phyloP scores from a whole-genome alignment of 1,140 invertebrate species.

The Agrypnia vestita region DNA sequence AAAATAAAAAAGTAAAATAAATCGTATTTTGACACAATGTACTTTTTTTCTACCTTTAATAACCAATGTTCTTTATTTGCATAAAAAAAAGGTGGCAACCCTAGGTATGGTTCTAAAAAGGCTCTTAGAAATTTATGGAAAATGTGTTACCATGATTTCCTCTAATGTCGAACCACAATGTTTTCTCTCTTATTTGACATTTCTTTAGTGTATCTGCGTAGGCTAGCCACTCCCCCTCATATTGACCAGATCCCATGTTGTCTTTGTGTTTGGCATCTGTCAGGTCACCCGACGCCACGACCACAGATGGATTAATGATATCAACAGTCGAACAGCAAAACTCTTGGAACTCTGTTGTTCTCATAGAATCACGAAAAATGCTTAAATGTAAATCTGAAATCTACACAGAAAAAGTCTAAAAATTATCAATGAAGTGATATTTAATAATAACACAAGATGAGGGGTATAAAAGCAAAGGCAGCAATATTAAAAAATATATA shows the following conservation, averaged over 20 bases:
- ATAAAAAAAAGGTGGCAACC: too few relatives aligned
- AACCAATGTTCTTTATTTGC: too few relatives aligned
- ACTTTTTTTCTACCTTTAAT: too few relatives aligned
- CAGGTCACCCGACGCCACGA: constrained; percentile 90
- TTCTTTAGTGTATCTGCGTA: constrained; percentile 84
- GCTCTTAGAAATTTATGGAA: background rate
- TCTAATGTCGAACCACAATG: constrained; percentile 91
- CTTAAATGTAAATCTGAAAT: constrained; percentile 94
- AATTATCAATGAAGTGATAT: background rate
- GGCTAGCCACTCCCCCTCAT: constrained; percentile 87
- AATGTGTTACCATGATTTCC: constrained; percentile 90
- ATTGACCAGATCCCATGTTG: constrained; percentile 87
- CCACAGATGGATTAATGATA: constrained; percentile 84
- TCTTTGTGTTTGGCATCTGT: constrained; percentile 90
- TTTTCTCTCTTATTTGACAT: constrained; percentile 79
- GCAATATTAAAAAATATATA: too few relatives aligned
- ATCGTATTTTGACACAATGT: too few relatives aligned
- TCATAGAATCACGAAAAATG: constrained; percentile 83
- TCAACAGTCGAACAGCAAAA: constrained; percentile 86
- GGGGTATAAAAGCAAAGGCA: too few relatives aligned
- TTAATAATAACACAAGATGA: too few relatives aligned
- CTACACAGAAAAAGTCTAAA: constrained; percentile 70
- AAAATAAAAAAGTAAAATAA: too few relatives aligned
- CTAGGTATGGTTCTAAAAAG: too few relatives aligned
- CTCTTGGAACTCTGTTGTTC: constrained; percentile 84